These are phyloP conservation scores for Diorhabda sublineata DNA, from an alignment of 1,140 invertebrate genomes.

Conservation along the genomic window DNA sequence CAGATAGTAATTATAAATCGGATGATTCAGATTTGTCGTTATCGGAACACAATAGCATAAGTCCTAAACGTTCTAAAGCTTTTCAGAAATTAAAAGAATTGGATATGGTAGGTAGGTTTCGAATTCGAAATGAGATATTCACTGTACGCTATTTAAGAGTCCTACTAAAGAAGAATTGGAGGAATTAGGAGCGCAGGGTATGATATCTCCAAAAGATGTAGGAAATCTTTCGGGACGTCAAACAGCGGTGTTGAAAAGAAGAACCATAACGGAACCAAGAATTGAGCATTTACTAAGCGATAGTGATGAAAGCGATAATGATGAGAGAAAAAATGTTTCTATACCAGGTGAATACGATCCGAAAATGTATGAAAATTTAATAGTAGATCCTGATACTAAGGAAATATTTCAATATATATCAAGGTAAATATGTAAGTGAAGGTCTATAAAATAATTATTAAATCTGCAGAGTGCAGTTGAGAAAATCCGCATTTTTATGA, in stretches of 20 bases:
- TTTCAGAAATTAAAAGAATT: neutral
- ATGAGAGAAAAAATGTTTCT: conserved; percentile 26
- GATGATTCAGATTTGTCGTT: neutral
- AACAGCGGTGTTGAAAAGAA: conserved; percentile 15
- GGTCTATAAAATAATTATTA: too few relatives aligned
- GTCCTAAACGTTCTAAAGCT: conserved; percentile 9
- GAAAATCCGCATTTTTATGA: neutral
- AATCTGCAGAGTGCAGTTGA: neutral
- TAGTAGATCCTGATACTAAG: conserved; percentile 80
- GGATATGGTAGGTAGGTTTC: neutral
- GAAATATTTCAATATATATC: conserved; percentile 92
- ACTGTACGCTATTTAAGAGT: neutral
- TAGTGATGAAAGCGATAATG: conserved; percentile 35
- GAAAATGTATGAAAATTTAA: conserved; percentile 77
- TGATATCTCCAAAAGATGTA: conserved; percentile 18
- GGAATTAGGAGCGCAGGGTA: neutral
- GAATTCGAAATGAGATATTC: neutral
- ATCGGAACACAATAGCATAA: conserved; percentile 5
- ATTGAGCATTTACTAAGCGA: conserved; percentile 28
- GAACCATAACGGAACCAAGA: conserved; percentile 17
- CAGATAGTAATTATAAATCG: conserved; percentile 8
- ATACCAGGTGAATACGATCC: conserved; percentile 71
- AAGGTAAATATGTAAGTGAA: conserved; percentile 56
- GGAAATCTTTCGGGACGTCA: conserved; percentile 26
- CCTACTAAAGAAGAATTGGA: neutral